These are phyloP conservation scores for Lycodopsis pacificus DNA, from an alignment of 2,797 vertebrate genomes.

Conservation along the genomic window DNA sequence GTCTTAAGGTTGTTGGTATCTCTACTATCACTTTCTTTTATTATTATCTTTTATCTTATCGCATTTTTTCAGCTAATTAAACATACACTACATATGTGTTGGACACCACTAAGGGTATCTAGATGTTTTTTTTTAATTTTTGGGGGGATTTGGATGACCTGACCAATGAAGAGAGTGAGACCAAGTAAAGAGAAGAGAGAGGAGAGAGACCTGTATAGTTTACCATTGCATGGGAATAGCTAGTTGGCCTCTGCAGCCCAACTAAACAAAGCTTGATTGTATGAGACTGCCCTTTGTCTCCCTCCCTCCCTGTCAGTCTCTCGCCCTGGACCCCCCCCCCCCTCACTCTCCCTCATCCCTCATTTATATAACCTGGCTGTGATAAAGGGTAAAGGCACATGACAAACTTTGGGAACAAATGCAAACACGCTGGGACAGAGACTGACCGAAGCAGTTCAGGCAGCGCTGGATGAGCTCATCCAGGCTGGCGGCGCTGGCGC, in stretches of 20 bases:
- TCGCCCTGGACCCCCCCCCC: slow-evolving; percentile 35
- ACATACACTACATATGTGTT: not conserved
- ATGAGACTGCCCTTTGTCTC: slow-evolving; percentile 69
- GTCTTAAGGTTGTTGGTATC: not conserved
- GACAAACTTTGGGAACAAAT: slow-evolving; percentile 52
- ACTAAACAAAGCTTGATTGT: slow-evolving; percentile 79
- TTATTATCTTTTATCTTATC: not conserved
- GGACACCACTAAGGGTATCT: not conserved
- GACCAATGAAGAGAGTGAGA: slow-evolving; percentile 6
- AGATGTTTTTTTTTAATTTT: not conserved
- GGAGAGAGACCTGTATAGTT: slow-evolving; percentile 29
- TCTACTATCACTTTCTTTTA: not conserved
- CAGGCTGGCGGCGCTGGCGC: slow-evolving; percentile 85
- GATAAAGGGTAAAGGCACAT: slow-evolving; percentile 62
- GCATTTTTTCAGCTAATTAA: not conserved
- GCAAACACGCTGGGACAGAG: slow-evolving; percentile 24
- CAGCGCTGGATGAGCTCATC: slow-evolving; percentile 92
- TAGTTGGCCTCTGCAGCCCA: slow-evolving; percentile 56
- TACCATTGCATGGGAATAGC: slow-evolving; percentile 61
- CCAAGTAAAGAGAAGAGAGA: slow-evolving; percentile 1
- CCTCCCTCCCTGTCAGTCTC: slow-evolving; percentile 35
- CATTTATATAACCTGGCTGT: slow-evolving; percentile 74
- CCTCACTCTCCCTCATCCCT: slow-evolving; percentile 50
- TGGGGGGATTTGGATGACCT: slow-evolving; percentile 7
- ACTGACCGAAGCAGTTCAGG: slow-evolving; percentile 90